Base-by-base conservation (phyloP, 1,140 invertebrate species). In the Teleopsis dalmanni region DNA sequence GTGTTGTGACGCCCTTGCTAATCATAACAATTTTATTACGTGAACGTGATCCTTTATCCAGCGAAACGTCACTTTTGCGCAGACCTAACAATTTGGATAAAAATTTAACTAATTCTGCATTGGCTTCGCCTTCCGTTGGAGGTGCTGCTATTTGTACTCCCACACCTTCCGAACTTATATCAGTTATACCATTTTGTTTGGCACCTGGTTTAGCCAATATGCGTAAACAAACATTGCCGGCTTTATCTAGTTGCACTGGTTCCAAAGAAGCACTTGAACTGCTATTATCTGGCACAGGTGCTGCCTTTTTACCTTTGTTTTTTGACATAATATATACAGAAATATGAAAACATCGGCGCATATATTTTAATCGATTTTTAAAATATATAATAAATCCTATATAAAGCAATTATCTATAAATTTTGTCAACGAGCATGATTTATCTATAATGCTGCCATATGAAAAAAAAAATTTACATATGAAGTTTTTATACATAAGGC, bases 121-220 rank as follows among this genome's bases (percentile, higher is more conserved):
- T 89, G 6, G 87, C 87, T 72, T 87, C 84, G 4, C 86, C 87
- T 61, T 88, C 86, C 4, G 82, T 78, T 3, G 87, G 84, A 22
- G 85, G 84, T 4, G 86, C 85, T 47, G 78, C 76, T 54, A 89
- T 87, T 62, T 86, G 83, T 33, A 88, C 73, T 25, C 81, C 65
- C 11, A 69, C 65, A 10, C 59, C 68, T 51, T 72, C 66, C 1
- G 35, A 11, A 1, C 55, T 51, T 31, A 71, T 75, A 80, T 83
- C 82, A 60, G 82, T 86, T 50, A 88, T 76, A 22, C 72, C 73
- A 62, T 83, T 87, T 41, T 78, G 74, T 71, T 87, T 88, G 0
- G 85, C 80, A 41, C 85, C 85, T 22, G 87, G 87, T 70, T 88
- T 89, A 1, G 84, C 85, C 52, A 81, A 72, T 36, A 89, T 76